Percentiles rank a stretch among this genome's conserved stretches.
These are phyloP conservation scores for Cromileptes altivelis DNA, from an alignment of 2,113 vertebrate genomes.

Conservation along the genomic window DNA sequence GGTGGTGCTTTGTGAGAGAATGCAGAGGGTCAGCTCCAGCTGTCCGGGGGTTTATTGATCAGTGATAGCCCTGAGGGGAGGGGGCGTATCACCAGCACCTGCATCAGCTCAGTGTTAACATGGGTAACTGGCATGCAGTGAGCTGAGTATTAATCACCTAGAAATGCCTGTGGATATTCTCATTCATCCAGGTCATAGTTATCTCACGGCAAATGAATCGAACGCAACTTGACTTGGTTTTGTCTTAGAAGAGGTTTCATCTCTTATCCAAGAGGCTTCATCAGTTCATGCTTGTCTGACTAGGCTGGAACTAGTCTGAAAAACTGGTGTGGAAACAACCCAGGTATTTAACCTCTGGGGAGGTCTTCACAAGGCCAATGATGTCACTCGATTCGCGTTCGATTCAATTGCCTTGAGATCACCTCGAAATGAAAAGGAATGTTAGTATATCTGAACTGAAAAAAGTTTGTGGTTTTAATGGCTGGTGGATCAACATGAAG, in stretches of 20 bases:
- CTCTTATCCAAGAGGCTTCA: too few relatives aligned
- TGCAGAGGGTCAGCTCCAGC: conserved; percentile 78
- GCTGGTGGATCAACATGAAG: background rate
- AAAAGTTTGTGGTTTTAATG: background rate
- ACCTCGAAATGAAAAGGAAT: background rate
- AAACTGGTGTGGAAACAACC: too few relatives aligned
- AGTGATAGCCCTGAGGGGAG: conserved; percentile 43
- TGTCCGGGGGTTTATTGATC: conserved; percentile 83
- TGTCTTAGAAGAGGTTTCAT: too few relatives aligned
- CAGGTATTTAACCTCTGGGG: too few relatives aligned
- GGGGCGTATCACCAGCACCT: conserved; percentile 65
- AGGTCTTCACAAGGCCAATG: too few relatives aligned
- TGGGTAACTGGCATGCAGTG: background rate
- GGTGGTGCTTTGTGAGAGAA: conserved; percentile 75
- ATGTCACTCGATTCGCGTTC: too few relatives aligned
- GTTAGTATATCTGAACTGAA: background rate
- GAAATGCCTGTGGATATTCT: background rate
- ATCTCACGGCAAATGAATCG: too few relatives aligned
- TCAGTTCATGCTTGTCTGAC: too few relatives aligned
- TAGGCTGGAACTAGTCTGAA: too few relatives aligned
- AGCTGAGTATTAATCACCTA: background rate
- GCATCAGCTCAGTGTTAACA: background rate
- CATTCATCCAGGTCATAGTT: too few relatives aligned
- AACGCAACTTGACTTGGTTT: too few relatives aligned
- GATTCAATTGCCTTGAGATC: background rate